Conservation (phyloP, 2,113 vertebrate genomes). For the Asarcornis scutulata region DNA sequence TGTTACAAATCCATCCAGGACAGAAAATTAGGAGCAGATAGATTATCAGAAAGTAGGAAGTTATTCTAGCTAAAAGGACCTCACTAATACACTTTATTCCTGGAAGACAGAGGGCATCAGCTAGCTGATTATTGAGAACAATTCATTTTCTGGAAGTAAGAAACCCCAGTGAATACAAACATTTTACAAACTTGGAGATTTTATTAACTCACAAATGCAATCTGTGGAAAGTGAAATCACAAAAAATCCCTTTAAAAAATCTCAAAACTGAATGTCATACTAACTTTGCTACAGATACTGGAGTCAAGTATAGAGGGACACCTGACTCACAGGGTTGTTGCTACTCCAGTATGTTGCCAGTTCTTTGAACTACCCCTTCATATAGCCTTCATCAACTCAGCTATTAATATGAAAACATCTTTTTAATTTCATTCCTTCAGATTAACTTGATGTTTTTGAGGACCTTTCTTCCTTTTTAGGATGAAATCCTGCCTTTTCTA, state of each 20-base stretch:
- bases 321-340: neutral
- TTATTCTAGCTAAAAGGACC: neutral
- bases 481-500: neutral
- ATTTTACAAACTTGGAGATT: neutral
- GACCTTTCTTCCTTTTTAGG: neutral
- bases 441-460: neutral
- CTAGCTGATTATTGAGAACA: neutral
- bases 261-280: neutral
- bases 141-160: neutral
- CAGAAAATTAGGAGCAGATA: neutral
- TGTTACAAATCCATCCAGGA: neutral
- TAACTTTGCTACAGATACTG: neutral
- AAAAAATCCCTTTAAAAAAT: neutral
- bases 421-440: neutral
- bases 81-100: neutral
- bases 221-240: neutral
- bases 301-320: neutral
- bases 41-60: neutral
- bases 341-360: neutral
- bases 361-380: neutral
- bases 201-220: neutral
- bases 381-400: neutral
- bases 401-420: neutral
- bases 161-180: neutral
- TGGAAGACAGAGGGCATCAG: neutral